phyloP scores from a whole-genome alignment of 2,113 vertebrate species.

The Heterotilapia buettikoferi region DNA sequence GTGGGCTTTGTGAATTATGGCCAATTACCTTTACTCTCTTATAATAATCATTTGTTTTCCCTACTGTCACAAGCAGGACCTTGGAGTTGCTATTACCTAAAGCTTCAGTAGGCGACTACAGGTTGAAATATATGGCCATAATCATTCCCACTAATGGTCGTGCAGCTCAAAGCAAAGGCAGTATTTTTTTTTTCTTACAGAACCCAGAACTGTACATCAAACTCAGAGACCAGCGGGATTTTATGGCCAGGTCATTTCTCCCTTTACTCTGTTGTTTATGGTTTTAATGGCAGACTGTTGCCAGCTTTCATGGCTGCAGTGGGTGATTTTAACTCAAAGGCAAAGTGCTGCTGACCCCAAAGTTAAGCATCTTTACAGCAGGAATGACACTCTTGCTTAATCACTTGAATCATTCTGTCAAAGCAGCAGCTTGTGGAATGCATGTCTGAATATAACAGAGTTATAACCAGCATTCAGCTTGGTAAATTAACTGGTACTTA shows the following conservation, averaged over 20 bases:
- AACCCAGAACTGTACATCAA: constrained; percentile 66
- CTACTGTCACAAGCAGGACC: constrained; percentile 33
- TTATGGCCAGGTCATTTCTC: constrained; percentile 53
- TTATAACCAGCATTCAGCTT: neutral
- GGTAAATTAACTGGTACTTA: neutral
- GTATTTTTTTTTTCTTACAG: constrained; percentile 52
- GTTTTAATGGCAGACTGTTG: constrained; percentile 48
- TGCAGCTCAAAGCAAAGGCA: constrained; percentile 40
- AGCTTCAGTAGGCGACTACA: constrained; percentile 60
- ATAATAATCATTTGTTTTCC: constrained; percentile 61
- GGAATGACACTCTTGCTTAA: constrained; percentile 12
- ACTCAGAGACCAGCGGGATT: constrained; percentile 29
- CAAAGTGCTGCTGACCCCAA: constrained; percentile 38
- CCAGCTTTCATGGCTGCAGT: constrained; percentile 51
- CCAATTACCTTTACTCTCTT: constrained; percentile 51
- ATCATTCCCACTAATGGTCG: constrained; percentile 68
- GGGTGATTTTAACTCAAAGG: constrained; percentile 44
- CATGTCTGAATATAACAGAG: neutral
- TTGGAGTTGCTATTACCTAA: constrained; percentile 50
- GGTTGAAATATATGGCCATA: constrained; percentile 62
- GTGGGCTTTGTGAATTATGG: constrained; percentile 51
- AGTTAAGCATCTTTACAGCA: constrained; percentile 18
- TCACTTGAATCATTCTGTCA: constrained; percentile 9
- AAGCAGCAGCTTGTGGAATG: neutral
- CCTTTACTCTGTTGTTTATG: constrained; percentile 58